Evolutionary conservation across 1,140 invertebrate genomes (phyloP).

Genomic region (Harpegnathos saltator): DNA sequence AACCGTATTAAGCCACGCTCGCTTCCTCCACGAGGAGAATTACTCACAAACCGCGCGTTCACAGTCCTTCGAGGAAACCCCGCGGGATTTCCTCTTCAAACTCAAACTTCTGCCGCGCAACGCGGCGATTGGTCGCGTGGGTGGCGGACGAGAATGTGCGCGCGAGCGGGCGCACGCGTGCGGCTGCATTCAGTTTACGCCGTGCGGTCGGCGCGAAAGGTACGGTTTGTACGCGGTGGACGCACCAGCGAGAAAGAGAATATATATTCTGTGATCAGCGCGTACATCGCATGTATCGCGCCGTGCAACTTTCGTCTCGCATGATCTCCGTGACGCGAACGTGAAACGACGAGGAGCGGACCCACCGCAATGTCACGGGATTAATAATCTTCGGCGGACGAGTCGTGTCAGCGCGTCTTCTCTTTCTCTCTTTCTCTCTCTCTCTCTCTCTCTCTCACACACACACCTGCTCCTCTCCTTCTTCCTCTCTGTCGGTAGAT

Average conservation of each 20-base stretch:
- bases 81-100: no score
- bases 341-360: neutral
- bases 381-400: slow-evolving; percentile 5
- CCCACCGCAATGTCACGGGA: slow-evolving; percentile 4
- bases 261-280: neutral
- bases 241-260: neutral
- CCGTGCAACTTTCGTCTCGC: neutral
- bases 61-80: no score
- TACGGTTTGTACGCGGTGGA: no score
- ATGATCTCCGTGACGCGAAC: neutral
- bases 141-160: neutral
- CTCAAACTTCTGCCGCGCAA: neutral
- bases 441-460: no score
- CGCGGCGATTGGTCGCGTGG: neutral
- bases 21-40: no score
- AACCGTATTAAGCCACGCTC: no score
- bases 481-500: no score
- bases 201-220: slow-evolving; percentile 28
- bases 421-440: neutral
- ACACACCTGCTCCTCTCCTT: no score
- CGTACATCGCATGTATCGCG: slow-evolving; percentile 8
- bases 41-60: no score
- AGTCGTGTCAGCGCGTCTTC: slow-evolving; percentile 8
- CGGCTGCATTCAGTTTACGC: slow-evolving; percentile 30
- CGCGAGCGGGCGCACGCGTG: neutral